These are phyloP conservation scores for Lasioglossum calceatum DNA, from an alignment of 2,888 invertebrate species.

Conservation along the genomic window DNA sequence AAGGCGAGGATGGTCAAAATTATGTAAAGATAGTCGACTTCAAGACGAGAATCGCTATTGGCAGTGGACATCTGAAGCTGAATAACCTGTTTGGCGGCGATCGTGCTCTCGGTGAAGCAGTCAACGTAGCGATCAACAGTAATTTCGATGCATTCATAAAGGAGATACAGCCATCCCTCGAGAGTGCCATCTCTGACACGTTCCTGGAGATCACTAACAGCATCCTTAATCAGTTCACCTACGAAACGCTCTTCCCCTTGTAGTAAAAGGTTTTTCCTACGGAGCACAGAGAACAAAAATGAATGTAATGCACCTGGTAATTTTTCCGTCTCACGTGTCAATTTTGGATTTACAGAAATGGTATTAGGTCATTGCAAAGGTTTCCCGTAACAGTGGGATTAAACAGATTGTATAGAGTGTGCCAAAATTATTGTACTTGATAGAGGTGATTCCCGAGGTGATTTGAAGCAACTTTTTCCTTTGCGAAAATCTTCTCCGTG, in stretches of 20 bases:
- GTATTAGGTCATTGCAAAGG: not conserved
- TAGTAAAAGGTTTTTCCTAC: conserved; percentile 25
- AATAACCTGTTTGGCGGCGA: conserved; percentile 89
- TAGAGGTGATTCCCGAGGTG: not conserved
- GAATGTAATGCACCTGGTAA: not conserved
- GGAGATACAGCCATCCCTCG: conserved; percentile 86
- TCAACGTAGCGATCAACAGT: conserved; percentile 87
- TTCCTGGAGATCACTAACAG: conserved; percentile 86
- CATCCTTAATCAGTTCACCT: conserved; percentile 85
- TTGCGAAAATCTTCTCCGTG: no score
- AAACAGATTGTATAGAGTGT: not conserved
- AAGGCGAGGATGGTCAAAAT: conserved; percentile 84
- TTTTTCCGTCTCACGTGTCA: not conserved
- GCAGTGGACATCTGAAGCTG: conserved; percentile 87
- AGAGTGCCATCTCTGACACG: conserved; percentile 85
- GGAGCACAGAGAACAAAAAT: not conserved
- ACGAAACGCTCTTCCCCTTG: conserved; percentile 86
- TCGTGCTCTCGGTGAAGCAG: conserved; percentile 86
- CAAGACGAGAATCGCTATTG: conserved; percentile 85
- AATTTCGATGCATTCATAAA: conserved; percentile 87
- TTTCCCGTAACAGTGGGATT: not conserved
- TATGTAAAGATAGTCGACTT: conserved; percentile 86
- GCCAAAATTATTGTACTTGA: no score
- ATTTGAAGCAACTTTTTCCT: not conserved
- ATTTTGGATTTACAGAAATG: not conserved